Base-by-base conservation (phyloP, 1,140 invertebrate genomes). In the Cherax destructor region DNA sequence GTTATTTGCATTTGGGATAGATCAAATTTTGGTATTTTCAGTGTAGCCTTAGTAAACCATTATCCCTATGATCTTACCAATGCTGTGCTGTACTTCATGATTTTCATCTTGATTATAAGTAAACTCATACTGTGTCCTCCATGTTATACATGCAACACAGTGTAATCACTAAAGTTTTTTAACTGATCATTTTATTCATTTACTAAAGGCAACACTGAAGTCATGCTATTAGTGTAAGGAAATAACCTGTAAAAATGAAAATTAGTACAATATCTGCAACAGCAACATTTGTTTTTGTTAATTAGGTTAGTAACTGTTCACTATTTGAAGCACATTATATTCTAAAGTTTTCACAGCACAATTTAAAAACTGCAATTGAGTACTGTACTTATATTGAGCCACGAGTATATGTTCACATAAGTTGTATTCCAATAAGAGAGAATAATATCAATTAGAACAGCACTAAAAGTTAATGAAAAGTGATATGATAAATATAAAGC, bases 1-100 rank as follows among this genome's bases (percentile, higher is more conserved):
- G 21, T 65, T 65, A 65, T 65, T 6, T 74, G 69, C 69, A 74
- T 74, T 74, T 74, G 69, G 69, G 69, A 74, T 74, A 74, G 69
- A 74, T 74, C 69, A 74, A 21, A 30, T 41, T 0, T 74, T 74
- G 2, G 13, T 21, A 65, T 16, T 21, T 65, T 74, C 69, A 74
- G 69, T 74, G 69, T 74, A 30, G 69, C 69, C 21, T 74, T 74
- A 74, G 69, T 74, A 74, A 74, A 74, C 24, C n/a, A 74, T 74
- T 74, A 30, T 24, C 21, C 9, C 7, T 65, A 65, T 41, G 30
- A 59, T 7, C 21, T 5, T 13, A 56, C 1, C 1, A 56, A 56
- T 56, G 52, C 13, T 56, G 52, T 56, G 52, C 11, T 13, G 61
- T 21, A 65, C 18, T 65, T 13, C 13, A 65, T 41, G 13, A 21